Percentiles rank a stretch among this genome's conserved stretches.
phyloP scores from a whole-genome alignment of 2,113 vertebrate genomes.

The Antigone vipio region DNA sequence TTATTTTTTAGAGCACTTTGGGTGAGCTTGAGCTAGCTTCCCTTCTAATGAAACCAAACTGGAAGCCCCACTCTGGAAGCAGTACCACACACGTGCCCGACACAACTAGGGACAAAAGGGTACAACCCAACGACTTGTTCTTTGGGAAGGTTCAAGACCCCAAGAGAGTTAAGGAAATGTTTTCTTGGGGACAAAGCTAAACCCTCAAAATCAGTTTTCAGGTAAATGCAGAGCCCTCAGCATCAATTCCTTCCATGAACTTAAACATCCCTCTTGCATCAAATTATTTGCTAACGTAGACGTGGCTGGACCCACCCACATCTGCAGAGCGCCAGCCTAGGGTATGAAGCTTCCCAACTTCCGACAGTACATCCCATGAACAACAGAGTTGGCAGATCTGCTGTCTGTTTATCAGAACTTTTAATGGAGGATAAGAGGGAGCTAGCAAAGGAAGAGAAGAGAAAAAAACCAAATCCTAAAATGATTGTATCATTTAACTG shows the following conservation, averaged over 20 bases:
- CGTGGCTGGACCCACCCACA: background rate
- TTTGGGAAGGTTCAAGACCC: background rate
- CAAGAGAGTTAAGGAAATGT: background rate
- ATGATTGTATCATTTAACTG: background rate
- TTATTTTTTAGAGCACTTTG: background rate
- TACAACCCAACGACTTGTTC: background rate
- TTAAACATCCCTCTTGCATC: background rate
- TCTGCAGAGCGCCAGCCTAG: rapidly evolving
- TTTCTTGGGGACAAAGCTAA: background rate
- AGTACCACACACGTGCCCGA: rapidly evolving
- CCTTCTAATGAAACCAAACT: background rate
- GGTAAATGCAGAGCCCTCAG: background rate
- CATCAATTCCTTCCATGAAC: background rate
- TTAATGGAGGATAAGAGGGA: background rate
- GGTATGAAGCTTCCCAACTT: background rate
- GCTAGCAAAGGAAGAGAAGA: background rate
- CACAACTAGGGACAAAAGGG: background rate
- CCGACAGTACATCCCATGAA: rapidly evolving
- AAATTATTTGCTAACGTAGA: background rate
- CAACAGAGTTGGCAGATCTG: background rate
- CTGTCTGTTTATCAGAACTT: background rate
- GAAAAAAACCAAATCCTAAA: background rate
- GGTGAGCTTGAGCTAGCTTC: background rate
- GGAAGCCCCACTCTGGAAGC: background rate
- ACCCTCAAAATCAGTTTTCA: background rate